Conservation (phyloP, 1,140 invertebrate species). For the Chymomyza costata region DNA sequence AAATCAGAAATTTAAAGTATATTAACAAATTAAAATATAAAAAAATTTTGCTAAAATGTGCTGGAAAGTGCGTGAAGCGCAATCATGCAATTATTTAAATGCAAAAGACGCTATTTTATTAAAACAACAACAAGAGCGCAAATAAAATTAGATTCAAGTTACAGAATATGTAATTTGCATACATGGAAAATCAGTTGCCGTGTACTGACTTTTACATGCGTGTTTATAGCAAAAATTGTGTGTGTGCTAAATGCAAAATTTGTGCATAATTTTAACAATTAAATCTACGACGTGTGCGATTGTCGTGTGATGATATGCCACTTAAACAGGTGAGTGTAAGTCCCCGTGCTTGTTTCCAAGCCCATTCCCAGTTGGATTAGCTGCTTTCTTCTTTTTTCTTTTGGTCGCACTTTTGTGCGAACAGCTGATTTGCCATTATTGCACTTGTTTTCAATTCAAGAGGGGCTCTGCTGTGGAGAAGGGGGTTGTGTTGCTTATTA, state of each 20-base stretch:
- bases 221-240: conserved; percentile 10
- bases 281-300: conserved; percentile 72
- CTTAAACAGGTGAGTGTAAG: conserved; percentile 71
- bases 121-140: conserved; percentile 8
- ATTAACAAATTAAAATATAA: conserved; percentile 22
- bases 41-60: too few relatives aligned
- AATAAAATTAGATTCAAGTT: conserved; percentile 15
- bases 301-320: conserved; percentile 75
- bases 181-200: conserved; percentile 13
- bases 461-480: conserved; percentile 1
- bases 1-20: conserved; percentile 16
- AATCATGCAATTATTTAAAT: conserved; percentile 54
- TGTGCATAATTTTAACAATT: conserved; percentile 58
- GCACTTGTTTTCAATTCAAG: conserved; percentile 25
- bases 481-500: conserved; percentile 30
- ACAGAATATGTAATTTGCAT: conserved; percentile 20
- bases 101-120: conserved; percentile 33
- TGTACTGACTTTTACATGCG: conserved; percentile 14
- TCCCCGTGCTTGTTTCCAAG: neutral
- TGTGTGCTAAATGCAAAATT: conserved; percentile 55
- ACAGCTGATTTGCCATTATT: conserved; percentile 61
- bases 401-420: conserved; percentile 28
- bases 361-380: too few relatives aligned
- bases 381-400: conserved; percentile 2
- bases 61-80: conserved; percentile 24